Evolutionary conservation across 2,888 invertebrate species (phyloP).

Genomic region (Linnaemya vulpina): DNA sequence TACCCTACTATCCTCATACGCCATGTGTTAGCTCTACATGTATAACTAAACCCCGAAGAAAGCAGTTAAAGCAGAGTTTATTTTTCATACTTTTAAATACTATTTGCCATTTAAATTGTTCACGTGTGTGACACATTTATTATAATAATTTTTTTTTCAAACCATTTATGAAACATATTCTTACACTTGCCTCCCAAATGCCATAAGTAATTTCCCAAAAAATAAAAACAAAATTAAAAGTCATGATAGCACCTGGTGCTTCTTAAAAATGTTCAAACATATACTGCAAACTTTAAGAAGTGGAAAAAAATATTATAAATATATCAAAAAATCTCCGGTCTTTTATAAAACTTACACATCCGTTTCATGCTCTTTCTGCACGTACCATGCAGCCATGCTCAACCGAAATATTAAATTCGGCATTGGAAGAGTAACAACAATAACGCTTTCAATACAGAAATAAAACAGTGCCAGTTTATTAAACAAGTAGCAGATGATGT

Average conservation of each 20-base stretch:
- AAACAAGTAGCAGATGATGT: slow-evolving; percentile 41
- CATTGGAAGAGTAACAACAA: slow-evolving; percentile 20
- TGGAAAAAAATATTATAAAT: slow-evolving; percentile 23
- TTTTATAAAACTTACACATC: neutral
- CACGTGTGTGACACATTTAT: slow-evolving; percentile 63
- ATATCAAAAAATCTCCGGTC: neutral
- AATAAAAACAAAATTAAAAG: slow-evolving; percentile 39
- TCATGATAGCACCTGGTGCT: slow-evolving; percentile 62
- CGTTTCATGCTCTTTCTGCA: neutral
- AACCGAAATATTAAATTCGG: slow-evolving; percentile 50
- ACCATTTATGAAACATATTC: slow-evolving; percentile 10
- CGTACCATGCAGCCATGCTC: slow-evolving; percentile 20
- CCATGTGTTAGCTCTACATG: too few relatives aligned
- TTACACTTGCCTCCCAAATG: slow-evolving; percentile 27
- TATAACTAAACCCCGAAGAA: too few relatives aligned
- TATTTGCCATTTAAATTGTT: slow-evolving; percentile 55
- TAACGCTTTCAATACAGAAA: slow-evolving; percentile 37
- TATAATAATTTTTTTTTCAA: too few relatives aligned
- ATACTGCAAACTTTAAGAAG: neutral
- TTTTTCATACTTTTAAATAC: neutral
- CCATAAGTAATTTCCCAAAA: slow-evolving; percentile 30
- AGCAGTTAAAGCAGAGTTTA: too few relatives aligned
- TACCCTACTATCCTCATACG: too few relatives aligned
- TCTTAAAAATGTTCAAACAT: slow-evolving; percentile 26
- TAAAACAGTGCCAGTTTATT: slow-evolving; percentile 35